Evolutionary conservation across 2,113 vertebrate species (phyloP), one percentile per base, ranked within the genome.

Genomic region (Myotis brandtii): DNA sequence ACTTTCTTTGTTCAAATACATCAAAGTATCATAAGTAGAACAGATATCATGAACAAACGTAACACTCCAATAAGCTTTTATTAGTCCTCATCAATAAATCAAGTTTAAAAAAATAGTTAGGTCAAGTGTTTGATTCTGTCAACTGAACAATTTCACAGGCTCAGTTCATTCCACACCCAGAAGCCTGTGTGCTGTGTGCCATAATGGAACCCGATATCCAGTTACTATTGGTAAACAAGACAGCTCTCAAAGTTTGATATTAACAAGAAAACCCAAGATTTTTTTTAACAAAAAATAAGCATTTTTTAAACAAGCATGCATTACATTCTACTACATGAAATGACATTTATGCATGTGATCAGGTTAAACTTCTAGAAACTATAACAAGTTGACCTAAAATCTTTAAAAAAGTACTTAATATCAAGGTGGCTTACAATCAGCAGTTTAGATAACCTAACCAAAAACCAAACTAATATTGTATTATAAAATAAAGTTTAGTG

Each of bases 301-400:
- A 91, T 73, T 90, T 90, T 90, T 18, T 25, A 34, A 83, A 95
- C 69, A 95, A 97, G 86, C 86, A 95, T 43, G 86, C 85, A 93
- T 86, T 94, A 75, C 34, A 93, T 17, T 87, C 62, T 86, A 79
- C 30, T 95, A 81, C 43, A 70, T 80, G 14, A 66, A n/a, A 14
- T 95, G 72, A 92, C 46, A 86, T 10, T 73, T 76, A 94, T 96
- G 16, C 94, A 79, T 80, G 50, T 40, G 87, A 96, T 37, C 77
- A 95, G 86, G 73, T 91, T 80, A 96, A 27, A 73, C 89, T 83
- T 34, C 59, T 86, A 40, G 37, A 77, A 96, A 89, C 89, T 25
- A 77, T 91, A 97, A 91, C 64, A 91, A 92, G 4, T 87, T 23
- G 30, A 97, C 54, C 37, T 94, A 89, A 97, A 96, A 96, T 96